A percentile compares a stretch with the other conserved stretches of the same genome.
Conservation (phyloP, 2,113 vertebrate genomes). For the Eleginops maclovinus region DNA sequence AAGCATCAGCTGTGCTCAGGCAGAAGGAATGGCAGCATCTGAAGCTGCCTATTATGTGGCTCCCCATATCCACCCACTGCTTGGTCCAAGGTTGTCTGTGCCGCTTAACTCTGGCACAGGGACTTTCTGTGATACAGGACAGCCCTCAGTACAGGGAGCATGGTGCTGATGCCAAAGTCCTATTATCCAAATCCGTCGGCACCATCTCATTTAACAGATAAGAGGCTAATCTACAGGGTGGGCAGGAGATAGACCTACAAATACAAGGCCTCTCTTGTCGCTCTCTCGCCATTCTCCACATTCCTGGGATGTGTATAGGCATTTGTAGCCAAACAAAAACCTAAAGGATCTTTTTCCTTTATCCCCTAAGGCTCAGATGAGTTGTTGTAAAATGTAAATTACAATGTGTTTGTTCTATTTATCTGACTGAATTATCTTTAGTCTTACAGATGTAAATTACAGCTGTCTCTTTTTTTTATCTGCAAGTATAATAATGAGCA, state of each 20-base stretch:
- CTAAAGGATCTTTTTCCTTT: conserved; percentile 54
- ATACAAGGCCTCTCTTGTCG: conserved; percentile 80
- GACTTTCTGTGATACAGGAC: conserved; percentile 65
- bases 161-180: conserved; percentile 68
- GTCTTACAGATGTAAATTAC: conserved; percentile 29
- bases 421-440: conserved; percentile 26
- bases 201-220: conserved; percentile 82
- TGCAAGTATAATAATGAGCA: conserved; percentile 6
- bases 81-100: conserved; percentile 75
- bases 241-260: conserved; percentile 71
- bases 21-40: conserved; percentile 49
- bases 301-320: conserved; percentile 77
- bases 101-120: conserved; percentile 58
- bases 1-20: conserved; percentile 33
- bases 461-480: not conserved
- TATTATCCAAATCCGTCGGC: conserved; percentile 79
- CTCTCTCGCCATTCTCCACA: conserved; percentile 66
- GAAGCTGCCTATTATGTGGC: conserved; percentile 65
- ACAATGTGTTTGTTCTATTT: conserved; percentile 49
- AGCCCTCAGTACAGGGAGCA: conserved; percentile 59
- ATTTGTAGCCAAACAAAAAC: conserved; percentile 75
- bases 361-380: conserved; percentile 29
- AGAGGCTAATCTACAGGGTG: conserved; percentile 79
- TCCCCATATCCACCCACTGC: conserved; percentile 66
- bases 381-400: conserved; percentile 38